A percentile compares a stretch with the other conserved stretches of the same genome.
These are phyloP conservation scores for Phoronis australis DNA, from an alignment of 2,888 invertebrate genomes.

Conservation along the genomic window DNA sequence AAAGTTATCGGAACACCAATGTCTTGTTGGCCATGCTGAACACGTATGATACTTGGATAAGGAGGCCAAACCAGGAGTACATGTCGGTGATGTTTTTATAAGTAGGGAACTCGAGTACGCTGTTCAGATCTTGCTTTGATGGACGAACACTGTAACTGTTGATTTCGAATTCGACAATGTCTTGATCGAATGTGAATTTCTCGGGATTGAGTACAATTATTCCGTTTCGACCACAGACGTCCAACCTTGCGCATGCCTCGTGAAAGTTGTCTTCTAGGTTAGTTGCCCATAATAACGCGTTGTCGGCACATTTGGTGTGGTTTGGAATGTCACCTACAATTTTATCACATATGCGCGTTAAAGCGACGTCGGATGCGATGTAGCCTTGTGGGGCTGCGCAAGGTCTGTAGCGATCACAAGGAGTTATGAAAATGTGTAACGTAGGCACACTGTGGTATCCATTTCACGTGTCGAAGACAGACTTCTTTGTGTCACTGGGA, in stretches of 20 bases:
- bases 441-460: conserved; percentile 15
- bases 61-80: conserved; percentile 26
- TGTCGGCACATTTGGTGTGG: conserved; percentile 26
- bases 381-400: conserved; percentile 21
- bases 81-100: conserved; percentile 20
- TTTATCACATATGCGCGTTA: conserved; percentile 28
- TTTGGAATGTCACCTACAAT: conserved; percentile 22
- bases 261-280: too few species aligned
- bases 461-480: conserved; percentile 15
- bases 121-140: conserved; percentile 12
- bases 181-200: conserved; percentile 21
- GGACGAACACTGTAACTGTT: conserved; percentile 15
- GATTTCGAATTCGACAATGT: conserved; percentile 23
- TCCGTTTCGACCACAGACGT: conserved; percentile 20
- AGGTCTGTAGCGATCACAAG: conserved; percentile 22
- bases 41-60: too few species aligned
- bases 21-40: conserved; percentile 22
- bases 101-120: conserved; percentile 20
- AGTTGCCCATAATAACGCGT: conserved; percentile 17
- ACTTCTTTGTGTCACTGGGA: conserved; percentile 10
- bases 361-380: conserved; percentile 15
- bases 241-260: too few species aligned
- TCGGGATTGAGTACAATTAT: conserved; percentile 24
- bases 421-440: conserved; percentile 22
- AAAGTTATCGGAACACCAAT: conserved; percentile 21